Evolutionary conservation across 2,797 vertebrate species (phyloP).

Genomic region (Crocidura indochinensis): DNA sequence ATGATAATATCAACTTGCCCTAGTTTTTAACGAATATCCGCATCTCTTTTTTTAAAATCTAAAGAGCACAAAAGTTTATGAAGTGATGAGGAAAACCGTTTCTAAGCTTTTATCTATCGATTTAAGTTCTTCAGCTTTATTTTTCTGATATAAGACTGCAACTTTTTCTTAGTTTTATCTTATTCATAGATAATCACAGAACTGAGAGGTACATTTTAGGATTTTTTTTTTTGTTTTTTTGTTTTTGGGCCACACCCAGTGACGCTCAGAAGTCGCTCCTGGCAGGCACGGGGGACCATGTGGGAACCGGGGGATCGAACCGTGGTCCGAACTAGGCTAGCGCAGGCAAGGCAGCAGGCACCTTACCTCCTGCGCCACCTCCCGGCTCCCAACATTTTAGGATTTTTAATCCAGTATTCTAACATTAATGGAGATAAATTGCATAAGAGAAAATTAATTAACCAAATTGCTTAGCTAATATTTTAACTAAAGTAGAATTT

Average conservation of each 20-base stretch:
- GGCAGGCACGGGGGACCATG: too few relatives aligned
- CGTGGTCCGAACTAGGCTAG: too few relatives aligned
- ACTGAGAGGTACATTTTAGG: not conserved
- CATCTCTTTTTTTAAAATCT: conserved; percentile 32
- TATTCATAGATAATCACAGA: conserved; percentile 31
- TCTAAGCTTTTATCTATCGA: conserved; percentile 3
- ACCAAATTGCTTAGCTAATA: conserved; percentile 33
- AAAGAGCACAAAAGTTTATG: not conserved
- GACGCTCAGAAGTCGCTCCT: too few relatives aligned
- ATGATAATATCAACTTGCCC: conserved; percentile 7
- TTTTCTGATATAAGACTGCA: conserved; percentile 52
- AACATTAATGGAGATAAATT: conserved; percentile 50
- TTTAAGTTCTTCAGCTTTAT: conserved; percentile 53
- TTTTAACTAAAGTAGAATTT: conserved; percentile 45
- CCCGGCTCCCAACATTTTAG: too few relatives aligned
- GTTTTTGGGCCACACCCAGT: too few relatives aligned
- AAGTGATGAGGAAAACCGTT: conserved; percentile 55
- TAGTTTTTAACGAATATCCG: conserved; percentile 40
- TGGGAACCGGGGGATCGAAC: too few relatives aligned
- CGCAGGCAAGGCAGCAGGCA: too few relatives aligned
- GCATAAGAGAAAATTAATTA: conserved; percentile 47
- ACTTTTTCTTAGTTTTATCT: conserved; percentile 4
- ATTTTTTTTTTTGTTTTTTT: too few relatives aligned
- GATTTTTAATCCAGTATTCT: conserved; percentile 20
- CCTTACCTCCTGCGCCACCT: too few relatives aligned